These are phyloP conservation scores for Megatriorchis doriae DNA, from an alignment of 2,113 vertebrate genomes.

Conservation along the genomic window DNA sequence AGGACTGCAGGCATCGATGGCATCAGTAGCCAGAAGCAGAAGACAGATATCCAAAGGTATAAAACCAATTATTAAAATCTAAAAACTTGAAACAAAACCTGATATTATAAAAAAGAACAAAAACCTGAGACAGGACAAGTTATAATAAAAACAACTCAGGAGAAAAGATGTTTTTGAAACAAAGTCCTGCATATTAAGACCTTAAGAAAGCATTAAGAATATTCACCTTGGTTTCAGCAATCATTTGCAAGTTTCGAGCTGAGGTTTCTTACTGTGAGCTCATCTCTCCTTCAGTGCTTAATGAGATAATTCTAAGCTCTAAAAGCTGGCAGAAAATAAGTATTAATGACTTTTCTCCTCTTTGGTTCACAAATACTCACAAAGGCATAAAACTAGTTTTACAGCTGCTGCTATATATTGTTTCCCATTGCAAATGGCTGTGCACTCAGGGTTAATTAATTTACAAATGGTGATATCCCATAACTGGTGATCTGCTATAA, in stretches of 20 bases:
- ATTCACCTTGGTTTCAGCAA: not conserved
- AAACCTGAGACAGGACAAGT: not conserved
- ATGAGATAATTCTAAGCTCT: slow-evolving; percentile 8
- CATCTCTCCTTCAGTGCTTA: not conserved
- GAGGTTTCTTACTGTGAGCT: not conserved
- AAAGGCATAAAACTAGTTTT: not conserved
- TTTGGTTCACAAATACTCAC: not conserved
- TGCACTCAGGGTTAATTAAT: not conserved
- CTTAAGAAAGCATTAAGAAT: not conserved
- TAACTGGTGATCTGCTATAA: not conserved
- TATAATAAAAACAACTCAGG: not conserved
- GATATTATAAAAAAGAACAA: not conserved
- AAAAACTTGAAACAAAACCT: not conserved
- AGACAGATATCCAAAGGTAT: not conserved
- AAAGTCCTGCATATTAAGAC: not conserved
- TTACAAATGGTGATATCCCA: not conserved
- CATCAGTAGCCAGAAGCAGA: not conserved
- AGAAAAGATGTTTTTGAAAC: not conserved
- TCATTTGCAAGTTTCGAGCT: not conserved
- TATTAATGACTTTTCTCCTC: not conserved
- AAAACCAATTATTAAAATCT: not conserved
- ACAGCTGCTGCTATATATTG: not conserved
- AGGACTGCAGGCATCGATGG: not conserved
- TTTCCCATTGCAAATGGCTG: not conserved
- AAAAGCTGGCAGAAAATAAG: not conserved